A percentile compares a stretch with the other conserved stretches of the same genome.
Conservation (phyloP, 2,113 vertebrate genomes). For the Phylloscopus whistleri region DNA sequence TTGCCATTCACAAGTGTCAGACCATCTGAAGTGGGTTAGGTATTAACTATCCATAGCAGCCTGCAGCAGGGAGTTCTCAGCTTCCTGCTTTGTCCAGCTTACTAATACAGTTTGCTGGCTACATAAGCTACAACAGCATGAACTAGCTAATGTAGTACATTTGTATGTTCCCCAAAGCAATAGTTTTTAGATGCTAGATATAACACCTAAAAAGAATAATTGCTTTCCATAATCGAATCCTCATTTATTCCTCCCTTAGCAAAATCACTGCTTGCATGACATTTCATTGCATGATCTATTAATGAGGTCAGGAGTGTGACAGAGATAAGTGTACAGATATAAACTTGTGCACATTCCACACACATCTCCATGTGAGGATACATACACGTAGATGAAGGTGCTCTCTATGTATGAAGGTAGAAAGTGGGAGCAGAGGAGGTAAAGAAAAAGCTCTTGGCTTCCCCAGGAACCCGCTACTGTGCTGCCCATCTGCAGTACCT, state of each 20-base stretch:
- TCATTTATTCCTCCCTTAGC: neutral
- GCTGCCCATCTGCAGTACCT: neutral
- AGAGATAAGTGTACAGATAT: neutral
- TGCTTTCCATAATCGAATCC: neutral
- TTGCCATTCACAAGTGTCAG: neutral
- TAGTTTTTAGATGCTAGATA: neutral
- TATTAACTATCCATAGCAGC: neutral
- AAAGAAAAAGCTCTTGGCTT: neutral
- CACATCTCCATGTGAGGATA: neutral
- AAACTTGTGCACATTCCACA: neutral
- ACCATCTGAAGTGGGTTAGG: neutral
- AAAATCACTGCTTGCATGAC: neutral
- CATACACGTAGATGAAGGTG: neutral
- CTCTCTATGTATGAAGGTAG: neutral
- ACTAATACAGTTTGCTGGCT: neutral
- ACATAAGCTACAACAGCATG: neutral
- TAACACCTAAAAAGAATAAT: neutral
- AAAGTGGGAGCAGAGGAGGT: neutral
- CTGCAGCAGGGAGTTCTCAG: neutral
- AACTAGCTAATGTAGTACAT: neutral
- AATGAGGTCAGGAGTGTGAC: neutral
- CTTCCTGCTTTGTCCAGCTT: accelerated
- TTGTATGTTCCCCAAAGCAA: neutral
- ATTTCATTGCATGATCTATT: neutral
- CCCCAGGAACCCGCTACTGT: neutral